Percentiles rank a stretch among this genome's conserved stretches.
Conservation (phyloP, 2,888 invertebrate genomes). For the Zygogramma bicolorata region DNA sequence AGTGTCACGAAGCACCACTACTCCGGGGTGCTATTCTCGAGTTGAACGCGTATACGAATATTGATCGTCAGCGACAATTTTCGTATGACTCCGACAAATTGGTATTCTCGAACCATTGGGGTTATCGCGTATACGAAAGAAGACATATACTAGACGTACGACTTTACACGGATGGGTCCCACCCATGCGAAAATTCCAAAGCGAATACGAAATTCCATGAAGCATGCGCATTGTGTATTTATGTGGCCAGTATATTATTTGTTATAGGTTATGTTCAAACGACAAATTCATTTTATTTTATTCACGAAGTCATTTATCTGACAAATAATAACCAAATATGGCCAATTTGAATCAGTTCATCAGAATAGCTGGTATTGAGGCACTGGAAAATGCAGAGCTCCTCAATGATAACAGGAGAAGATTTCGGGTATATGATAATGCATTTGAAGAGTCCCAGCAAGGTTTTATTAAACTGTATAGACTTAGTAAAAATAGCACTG, state of each 20-base stretch:
- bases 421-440: background rate
- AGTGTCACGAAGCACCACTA: no score
- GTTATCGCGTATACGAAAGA: background rate
- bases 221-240: background rate
- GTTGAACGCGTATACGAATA: background rate
- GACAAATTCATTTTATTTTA: no score
- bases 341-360: background rate
- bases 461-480: background rate
- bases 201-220: conserved; percentile 5
- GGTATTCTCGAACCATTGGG: background rate
- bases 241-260: background rate
- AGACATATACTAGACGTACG: background rate
- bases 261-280: no score
- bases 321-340: background rate
- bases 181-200: background rate
- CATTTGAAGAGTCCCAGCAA: background rate
- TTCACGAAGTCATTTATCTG: no score
- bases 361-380: background rate
- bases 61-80: conserved; percentile 9
- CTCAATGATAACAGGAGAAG: background rate
- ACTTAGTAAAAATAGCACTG: background rate
- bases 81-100: background rate
- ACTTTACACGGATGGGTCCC: background rate
- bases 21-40: conserved; percentile 5
- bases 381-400: background rate